Evolutionary conservation across 2,888 invertebrate genomes (phyloP), one percentile per base, ranked within the genome.

Genomic region (Melanchra persicariae): DNA sequence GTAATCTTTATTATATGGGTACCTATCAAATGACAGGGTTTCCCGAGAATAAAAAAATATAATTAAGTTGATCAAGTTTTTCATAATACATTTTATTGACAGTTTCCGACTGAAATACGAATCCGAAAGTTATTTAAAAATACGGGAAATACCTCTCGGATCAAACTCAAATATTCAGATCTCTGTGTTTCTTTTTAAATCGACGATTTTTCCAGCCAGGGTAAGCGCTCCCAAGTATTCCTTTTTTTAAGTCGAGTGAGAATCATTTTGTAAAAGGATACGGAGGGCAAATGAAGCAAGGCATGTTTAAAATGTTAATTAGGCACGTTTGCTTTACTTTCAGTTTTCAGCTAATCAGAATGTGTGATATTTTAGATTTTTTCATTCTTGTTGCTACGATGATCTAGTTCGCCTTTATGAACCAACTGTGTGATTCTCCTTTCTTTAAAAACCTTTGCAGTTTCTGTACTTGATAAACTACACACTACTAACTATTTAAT

Each of bases 231-330:
- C n/a, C 34, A 72, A 45, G 8, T 43, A 51, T 61, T 73, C 51
- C 3, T 37, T 26, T 70, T n/a, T 72, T 61, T 5, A 45, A 43
- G 7, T 72, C 26, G 1, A 19, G 22, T 37, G 8, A 26, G 10
- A 45, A 26, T 43, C 0, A 34, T 70, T 60, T 52, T 37, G 15
- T 2, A 17, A 70, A 51, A 26, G 15, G 43, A 19, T 37, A 26
- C n/a, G 24, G 8, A 22, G 3, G 15, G 10, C 6, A 40, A 45
- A 15, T 37, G 0, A 51, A 72, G 34, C 17, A 7, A 45, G 19
- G 22, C 34, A 37, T 26, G 22, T 37, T 30, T 30, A 30, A 30
- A 73, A 73, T 45, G 3, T 61, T 52, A 73, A 73, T 43, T 37
- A 59, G 40, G n/a, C 17, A 24, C 22, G 10, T n/a, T 43, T 26